Evolutionary conservation across 2,888 invertebrate species (phyloP).

Genomic region (Stegana nigrithorax): DNA sequence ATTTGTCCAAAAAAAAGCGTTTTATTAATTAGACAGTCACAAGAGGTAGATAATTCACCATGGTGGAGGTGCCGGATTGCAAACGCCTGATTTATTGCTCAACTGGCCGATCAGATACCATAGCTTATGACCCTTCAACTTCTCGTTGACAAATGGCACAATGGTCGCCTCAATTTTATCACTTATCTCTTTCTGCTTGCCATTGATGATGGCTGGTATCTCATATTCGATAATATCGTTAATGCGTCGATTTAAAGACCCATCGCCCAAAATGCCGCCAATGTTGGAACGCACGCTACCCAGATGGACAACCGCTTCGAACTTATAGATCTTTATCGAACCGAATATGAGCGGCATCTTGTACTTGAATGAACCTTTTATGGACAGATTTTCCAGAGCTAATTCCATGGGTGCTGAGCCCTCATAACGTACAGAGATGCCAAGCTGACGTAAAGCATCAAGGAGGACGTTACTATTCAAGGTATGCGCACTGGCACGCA

Average conservation of each 20-base stretch:
- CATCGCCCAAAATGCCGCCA: conserved; percentile 60
- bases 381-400: conserved; percentile 48
- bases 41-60: conserved; percentile 36
- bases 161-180: conserved; percentile 41
- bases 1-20: not conserved
- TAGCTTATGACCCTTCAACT: conserved; percentile 56
- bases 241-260: conserved; percentile 46
- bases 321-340: conserved; percentile 61
- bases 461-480: conserved; percentile 50
- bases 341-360: conserved; percentile 61
- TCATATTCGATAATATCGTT: conserved; percentile 53
- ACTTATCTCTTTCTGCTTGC: conserved; percentile 53
- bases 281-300: conserved; percentile 56
- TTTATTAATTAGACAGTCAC: not conserved
- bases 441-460: conserved; percentile 48
- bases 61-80: conserved; percentile 55
- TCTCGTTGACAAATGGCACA: conserved; percentile 51
- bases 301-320: conserved; percentile 46
- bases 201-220: conserved; percentile 51
- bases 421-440: conserved; percentile 54
- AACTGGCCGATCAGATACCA: conserved; percentile 50
- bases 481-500: conserved; percentile 48
- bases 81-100: conserved; percentile 30
- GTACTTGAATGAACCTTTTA: conserved; percentile 62
- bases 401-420: conserved; percentile 56